Base-by-base conservation (phyloP, 2,113 vertebrate genomes). In the Trichomycterus rosablanca region DNA sequence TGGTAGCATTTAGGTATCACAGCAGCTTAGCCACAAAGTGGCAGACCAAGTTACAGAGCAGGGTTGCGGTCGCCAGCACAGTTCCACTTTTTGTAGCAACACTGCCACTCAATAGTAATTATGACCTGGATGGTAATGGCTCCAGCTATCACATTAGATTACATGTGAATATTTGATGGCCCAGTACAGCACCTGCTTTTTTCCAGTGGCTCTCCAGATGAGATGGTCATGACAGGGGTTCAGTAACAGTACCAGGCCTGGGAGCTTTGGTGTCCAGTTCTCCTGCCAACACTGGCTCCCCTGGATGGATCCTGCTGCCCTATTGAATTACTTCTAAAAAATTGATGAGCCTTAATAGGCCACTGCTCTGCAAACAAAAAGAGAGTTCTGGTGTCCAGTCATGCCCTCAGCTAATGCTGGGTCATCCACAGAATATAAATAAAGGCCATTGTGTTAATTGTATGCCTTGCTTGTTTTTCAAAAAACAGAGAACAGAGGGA, bases 261-360 rank as follows among this genome's bases (percentile, higher is more conserved):
- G 58, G 51, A 57, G 69, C 20, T 59, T 14, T 48, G 39, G 71
- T 68, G 58, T 73, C 71, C 66, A 64, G 52, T 68, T 73, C 60
- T 45, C 30, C 35, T 57, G 55, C 62, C 63, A 67, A 54, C 40
- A 18, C 42, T 37, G 64, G 48, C 70, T 72, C 70, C 64, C 62
- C 52, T 54, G 46, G 59, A 63, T 37, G 55, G 59, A 26, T 52
- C n/a, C 35, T 42, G 66, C 37, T 19, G 50, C 56, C 54, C 35
- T 53, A 68, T 65, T 73, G 71, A 73, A 73, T 73, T 60, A 73
- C 71, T 73, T 50, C 57, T 73, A 37, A 73, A 73, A 73, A 26
- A 65, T 73, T 73, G 66, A 73, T 73, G 65, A 73, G 66, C 34
- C 5, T 0, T 46, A 67, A 67, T 67, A 52, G 53, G 59, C 64